Evolutionary conservation across 2,797 vertebrate genomes (phyloP), one percentile per base, ranked within the genome.

Genomic region (Manis crassicaudata): DNA sequence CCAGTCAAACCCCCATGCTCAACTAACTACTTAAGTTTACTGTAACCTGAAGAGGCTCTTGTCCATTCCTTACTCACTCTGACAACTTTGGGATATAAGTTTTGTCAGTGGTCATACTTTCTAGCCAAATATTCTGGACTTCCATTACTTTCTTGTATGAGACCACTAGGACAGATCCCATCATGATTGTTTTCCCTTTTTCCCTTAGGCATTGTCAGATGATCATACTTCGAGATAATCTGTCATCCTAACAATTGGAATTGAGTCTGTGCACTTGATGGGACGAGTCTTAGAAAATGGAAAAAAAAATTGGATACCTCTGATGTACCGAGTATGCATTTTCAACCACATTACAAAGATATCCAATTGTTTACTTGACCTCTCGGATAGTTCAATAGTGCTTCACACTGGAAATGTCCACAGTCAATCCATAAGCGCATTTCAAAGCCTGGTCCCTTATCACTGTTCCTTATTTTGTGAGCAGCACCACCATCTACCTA

Each of bases 341-440:
- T 92, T 80, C 72, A 68, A 23, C 29, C 29, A 12, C 37, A 17
- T 32, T 62, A 62, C 43, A 95, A 3, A 56, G 13, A 21, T 67
- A 88, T 25, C n/a, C 27, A n/a, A 3, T 80, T 83, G 4, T 77
- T n/a, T 32, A 40, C 27, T 46, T 80, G 46, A n/a, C 50, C 40
- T 84, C 32, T 90, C 62, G 23, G 29, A 8, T 76, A 86, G 10
- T 3, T 63, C 50, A 83, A 94, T 81, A 9, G 4, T 82, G 25
- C 27, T 79, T 75, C 2, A 46, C 35, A 84, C 8, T 70, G 89
- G n/a, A 63, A 68, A 89, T 73, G 6, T 52, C n/a, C 50, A 32
- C 6, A 76, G 0, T 43, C 4, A 9, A 20, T 25, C 3, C 4
- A 1, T 65, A 18, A 29, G 32, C 9, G 37, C 13, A 18, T 2